Conservation (phyloP, 2,797 vertebrate species). For the Nothura maculosa region DNA sequence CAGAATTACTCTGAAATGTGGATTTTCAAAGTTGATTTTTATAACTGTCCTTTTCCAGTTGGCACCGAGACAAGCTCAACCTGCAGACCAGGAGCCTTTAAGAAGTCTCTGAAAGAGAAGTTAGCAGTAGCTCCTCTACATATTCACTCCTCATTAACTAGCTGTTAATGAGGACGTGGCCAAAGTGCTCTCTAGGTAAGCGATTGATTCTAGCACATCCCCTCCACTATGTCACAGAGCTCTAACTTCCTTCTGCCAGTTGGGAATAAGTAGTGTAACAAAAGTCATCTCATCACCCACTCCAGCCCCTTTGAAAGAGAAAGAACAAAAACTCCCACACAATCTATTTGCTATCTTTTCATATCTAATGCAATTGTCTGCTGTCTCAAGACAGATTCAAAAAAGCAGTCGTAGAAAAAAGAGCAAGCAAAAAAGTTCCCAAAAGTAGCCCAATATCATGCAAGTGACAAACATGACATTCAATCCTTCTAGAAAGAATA, state of each 20-base stretch:
- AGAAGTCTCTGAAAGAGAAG: background rate
- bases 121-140: background rate
- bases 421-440: background rate
- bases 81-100: background rate
- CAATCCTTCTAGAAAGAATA: background rate
- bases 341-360: background rate
- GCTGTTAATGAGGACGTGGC: background rate
- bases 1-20: background rate
- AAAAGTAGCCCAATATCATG: background rate
- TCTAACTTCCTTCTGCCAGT: background rate
- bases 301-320: background rate
- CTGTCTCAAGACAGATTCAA: background rate
- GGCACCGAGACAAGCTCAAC: background rate
- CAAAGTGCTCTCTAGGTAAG: background rate
- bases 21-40: background rate
- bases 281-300: background rate
- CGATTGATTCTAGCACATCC: background rate
- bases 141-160: background rate
- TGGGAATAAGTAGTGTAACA: background rate
- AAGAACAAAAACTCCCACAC: too few species aligned
- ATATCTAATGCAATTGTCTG: background rate
- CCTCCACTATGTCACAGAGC: background rate
- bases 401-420: background rate
- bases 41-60: background rate
- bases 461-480: background rate